phyloP scores from a whole-genome alignment of 2,113 vertebrate genomes.

The Mandrillus leucophaeus region DNA sequence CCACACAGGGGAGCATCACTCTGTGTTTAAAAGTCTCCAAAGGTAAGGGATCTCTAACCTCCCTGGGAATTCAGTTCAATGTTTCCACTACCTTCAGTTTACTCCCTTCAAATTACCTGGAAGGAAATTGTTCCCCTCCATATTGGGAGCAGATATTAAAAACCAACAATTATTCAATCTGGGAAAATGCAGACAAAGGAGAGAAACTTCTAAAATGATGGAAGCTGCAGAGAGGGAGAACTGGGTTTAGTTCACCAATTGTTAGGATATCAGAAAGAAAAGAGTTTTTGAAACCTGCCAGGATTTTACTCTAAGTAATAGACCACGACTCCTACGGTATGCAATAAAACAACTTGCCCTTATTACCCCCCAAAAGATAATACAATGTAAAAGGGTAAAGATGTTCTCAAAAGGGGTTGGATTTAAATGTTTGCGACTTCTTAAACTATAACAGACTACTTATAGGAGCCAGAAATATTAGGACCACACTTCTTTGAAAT shows the following conservation, averaged over 20 bases:
- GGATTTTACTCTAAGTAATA: not conserved
- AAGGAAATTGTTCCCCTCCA: not conserved
- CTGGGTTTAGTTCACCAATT: not conserved
- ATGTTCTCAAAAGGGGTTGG: not conserved
- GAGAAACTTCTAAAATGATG: not conserved
- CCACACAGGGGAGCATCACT: not conserved
- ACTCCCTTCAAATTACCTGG: not conserved
- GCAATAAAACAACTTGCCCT: not conserved
- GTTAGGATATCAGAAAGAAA: not conserved
- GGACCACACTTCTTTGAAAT: not conserved
- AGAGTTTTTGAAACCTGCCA: not conserved
- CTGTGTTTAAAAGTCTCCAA: not conserved
- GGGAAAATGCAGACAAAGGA: not conserved
- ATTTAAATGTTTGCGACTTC: slow-evolving; percentile 29
- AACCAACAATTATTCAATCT: not conserved
- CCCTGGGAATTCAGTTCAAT: not conserved
- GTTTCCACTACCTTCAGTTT: not conserved
- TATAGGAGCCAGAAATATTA: not conserved
- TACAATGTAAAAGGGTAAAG: not conserved
- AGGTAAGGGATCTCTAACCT: not conserved
- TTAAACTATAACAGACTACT: not conserved
- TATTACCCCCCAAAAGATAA: not conserved
- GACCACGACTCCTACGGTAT: not conserved
- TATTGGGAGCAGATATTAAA: not conserved
- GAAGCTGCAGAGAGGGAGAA: not conserved